Evolutionary conservation across 2,113 vertebrate genomes (phyloP).

Genomic region (Ailuropoda melanoleuca): DNA sequence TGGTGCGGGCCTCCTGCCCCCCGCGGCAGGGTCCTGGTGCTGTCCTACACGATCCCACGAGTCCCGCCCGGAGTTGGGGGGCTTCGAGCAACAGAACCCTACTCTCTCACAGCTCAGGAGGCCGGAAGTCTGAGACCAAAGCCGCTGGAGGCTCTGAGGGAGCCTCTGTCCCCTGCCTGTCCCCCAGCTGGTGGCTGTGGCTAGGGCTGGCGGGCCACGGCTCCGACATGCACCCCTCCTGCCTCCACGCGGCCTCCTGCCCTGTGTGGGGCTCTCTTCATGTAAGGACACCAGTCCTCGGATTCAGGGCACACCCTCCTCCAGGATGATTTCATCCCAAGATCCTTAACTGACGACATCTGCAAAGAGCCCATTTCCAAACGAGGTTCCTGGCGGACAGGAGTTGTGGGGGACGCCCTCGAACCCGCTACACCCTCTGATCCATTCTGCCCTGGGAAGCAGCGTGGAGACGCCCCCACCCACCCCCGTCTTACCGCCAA

Average conservation of each 20-base stretch:
- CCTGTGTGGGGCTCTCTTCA: not conserved
- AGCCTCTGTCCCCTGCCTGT: rapidly evolving
- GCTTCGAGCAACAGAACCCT: not conserved
- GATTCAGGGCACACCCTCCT: not conserved
- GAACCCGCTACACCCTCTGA: rapidly evolving
- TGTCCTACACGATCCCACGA: rapidly evolving
- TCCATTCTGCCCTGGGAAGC: not conserved
- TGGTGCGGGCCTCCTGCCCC: rapidly evolving
- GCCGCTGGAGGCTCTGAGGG: rapidly evolving
- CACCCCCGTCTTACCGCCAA: not conserved
- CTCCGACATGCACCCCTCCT: rapidly evolving
- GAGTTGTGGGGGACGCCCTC: not conserved
- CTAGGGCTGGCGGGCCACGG: not conserved
- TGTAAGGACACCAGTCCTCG: rapidly evolving
- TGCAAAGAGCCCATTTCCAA: not conserved
- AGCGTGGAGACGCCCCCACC: not conserved
- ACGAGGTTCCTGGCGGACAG: not conserved
- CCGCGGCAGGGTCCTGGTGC: not conserved
- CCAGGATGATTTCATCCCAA: no score
- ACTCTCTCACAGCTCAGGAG: not conserved
- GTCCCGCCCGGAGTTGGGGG: not conserved
- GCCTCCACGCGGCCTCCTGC: not conserved
- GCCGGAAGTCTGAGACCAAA: rapidly evolving
- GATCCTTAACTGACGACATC: not conserved
- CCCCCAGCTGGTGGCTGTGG: not conserved